Percentiles rank a stretch among this genome's conserved stretches.
Evolutionary conservation across 2,888 invertebrate genomes (phyloP).

Genomic region (Lobophora halterata): DNA sequence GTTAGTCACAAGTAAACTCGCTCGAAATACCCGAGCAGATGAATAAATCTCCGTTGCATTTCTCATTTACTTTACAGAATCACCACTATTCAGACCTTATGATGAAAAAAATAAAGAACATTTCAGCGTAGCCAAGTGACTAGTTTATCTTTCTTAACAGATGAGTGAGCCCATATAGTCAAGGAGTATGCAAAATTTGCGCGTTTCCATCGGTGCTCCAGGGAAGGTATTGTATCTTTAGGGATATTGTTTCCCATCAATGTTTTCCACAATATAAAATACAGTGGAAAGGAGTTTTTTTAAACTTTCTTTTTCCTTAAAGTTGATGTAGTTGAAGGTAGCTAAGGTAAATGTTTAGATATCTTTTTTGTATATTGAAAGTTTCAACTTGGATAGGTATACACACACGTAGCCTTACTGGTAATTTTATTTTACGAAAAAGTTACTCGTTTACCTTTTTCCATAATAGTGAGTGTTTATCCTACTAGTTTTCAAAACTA

Average conservation of each 20-base stretch:
- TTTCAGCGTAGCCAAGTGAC: slow-evolving; percentile 30
- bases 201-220: slow-evolving; percentile 36
- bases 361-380: too few relatives aligned
- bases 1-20: too few relatives aligned
- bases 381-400: too few relatives aligned
- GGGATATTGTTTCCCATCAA: slow-evolving; percentile 41
- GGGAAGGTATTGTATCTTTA: slow-evolving; percentile 37
- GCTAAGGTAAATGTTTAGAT: too few relatives aligned
- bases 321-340: neutral
- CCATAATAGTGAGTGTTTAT: too few relatives aligned
- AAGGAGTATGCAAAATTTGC: slow-evolving; percentile 50
- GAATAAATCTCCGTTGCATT: too few relatives aligned
- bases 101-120: slow-evolving; percentile 19
- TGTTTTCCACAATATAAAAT: slow-evolving; percentile 46
- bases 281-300: slow-evolving; percentile 20
- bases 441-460: too few relatives aligned
- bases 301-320: slow-evolving; percentile 12
- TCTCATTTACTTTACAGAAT: neutral
- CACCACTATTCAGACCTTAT: slow-evolving; percentile 19
- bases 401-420: too few relatives aligned
- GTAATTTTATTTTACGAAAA: too few relatives aligned
- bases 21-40: too few relatives aligned
- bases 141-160: slow-evolving; percentile 67
- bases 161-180: slow-evolving; percentile 56
- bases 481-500: too few relatives aligned